Conservation (phyloP, 2,113 vertebrate species). For the Pteropus alecto region DNA sequence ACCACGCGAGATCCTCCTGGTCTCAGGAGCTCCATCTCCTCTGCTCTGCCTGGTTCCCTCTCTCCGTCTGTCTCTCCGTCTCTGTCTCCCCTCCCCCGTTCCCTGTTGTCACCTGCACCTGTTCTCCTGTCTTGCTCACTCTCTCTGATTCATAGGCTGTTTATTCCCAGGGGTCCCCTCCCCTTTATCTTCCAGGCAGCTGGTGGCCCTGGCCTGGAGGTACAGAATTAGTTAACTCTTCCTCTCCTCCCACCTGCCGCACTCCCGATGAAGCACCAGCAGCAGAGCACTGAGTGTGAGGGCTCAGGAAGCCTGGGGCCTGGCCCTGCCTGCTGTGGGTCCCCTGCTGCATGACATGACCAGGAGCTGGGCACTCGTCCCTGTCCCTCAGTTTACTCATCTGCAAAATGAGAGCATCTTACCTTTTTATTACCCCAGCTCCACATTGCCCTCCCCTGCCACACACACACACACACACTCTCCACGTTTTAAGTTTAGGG, state of each 20-base stretch:
- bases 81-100: neutral
- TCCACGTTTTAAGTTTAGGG: neutral
- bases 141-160: slow-evolving; percentile 2
- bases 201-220: neutral
- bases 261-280: neutral
- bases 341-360: neutral
- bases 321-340: no score
- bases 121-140: slow-evolving; percentile 16
- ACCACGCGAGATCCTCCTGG: fast-evolving
- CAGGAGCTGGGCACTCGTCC: neutral
- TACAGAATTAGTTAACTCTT: neutral
- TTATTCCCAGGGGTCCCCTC: slow-evolving; percentile 42
- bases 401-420: neutral
- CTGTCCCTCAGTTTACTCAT: neutral
- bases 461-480: neutral
- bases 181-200: slow-evolving; percentile 13
- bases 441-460: neutral
- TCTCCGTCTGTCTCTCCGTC: neutral
- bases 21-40: neutral
- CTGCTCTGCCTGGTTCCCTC: neutral
- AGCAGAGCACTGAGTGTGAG: neutral
- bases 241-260: neutral
- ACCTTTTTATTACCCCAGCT: neutral
- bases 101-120: slow-evolving; percentile 50
- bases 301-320: neutral